Conservation (phyloP, 2,113 vertebrate genomes). For the Actenoides hombroni region DNA sequence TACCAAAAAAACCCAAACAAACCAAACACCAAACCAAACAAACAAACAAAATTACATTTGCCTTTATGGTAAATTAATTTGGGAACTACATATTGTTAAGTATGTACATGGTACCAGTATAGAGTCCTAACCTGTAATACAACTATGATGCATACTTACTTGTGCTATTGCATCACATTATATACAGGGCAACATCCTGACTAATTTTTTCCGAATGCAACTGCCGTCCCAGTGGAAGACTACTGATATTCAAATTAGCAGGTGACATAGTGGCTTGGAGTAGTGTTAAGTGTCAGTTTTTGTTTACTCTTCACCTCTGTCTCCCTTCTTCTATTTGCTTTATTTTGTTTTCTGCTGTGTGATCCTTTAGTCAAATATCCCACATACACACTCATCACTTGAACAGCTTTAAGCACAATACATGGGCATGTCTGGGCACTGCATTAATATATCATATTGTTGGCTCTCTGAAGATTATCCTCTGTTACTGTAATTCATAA, state of each 20-base stretch:
- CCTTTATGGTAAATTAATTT: not conserved
- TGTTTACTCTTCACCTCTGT: not conserved
- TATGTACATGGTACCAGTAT: not conserved
- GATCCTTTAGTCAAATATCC: conserved; percentile 32
- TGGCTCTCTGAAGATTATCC: conserved; percentile 50
- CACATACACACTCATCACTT: conserved; percentile 25
- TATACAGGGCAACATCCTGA: not conserved
- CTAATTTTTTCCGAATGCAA: not conserved
- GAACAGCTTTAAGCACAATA: conserved; percentile 12
- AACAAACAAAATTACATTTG: not conserved
- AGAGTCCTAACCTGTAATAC: not conserved
- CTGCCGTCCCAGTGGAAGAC: not conserved
- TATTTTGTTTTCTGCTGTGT: not conserved
- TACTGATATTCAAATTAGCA: not conserved
- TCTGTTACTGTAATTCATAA: conserved; percentile 31
- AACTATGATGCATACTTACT: not conserved
- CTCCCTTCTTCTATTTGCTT: not conserved
- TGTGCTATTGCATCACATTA: not conserved
- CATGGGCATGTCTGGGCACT: conserved; percentile 55
- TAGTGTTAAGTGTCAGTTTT: not conserved
- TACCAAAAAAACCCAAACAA: too few relatives aligned
- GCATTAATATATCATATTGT: not conserved
- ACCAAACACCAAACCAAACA: not conserved
- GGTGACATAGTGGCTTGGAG: not conserved
- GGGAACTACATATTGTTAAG: accelerated